Conservation (phyloP, 2,888 invertebrate species). For the Epicampocera succincta region DNA sequence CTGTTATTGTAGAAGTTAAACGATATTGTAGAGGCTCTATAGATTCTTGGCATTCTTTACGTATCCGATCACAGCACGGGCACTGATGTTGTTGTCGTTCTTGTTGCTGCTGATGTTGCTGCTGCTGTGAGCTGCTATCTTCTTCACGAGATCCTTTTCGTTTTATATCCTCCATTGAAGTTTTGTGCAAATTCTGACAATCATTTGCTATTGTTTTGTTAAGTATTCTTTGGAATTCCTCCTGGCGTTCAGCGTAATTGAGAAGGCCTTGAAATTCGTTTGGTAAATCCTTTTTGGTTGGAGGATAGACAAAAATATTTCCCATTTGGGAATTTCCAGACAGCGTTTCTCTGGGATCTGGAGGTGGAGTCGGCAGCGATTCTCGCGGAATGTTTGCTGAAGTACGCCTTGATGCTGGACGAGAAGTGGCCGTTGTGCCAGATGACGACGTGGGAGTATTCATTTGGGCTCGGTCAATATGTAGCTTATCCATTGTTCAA, state of each 20-base stretch:
- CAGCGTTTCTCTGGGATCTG: slow-evolving; percentile 73
- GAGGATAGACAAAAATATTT: slow-evolving; percentile 77
- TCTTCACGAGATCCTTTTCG: slow-evolving; percentile 52
- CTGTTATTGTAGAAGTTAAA: slow-evolving; percentile 83
- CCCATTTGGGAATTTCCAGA: slow-evolving; percentile 64
- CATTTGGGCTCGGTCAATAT: slow-evolving; percentile 53
- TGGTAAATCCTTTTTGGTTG: slow-evolving; percentile 72
- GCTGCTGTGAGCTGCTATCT: slow-evolving; percentile 69
- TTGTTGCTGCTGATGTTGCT: slow-evolving; percentile 63
- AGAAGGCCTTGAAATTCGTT: slow-evolving; percentile 74
- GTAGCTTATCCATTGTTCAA: slow-evolving; percentile 58
- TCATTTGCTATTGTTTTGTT: slow-evolving; percentile 75
- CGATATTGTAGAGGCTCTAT: slow-evolving; percentile 82
- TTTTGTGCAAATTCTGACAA: slow-evolving; percentile 68
- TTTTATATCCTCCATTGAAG: slow-evolving; percentile 32
- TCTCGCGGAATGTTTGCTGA: slow-evolving; percentile 72
- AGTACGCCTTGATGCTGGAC: slow-evolving; percentile 68
- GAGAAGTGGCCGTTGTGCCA: slow-evolving; percentile 58
- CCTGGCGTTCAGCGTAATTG: slow-evolving; percentile 74
- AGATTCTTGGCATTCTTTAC: slow-evolving; percentile 78
- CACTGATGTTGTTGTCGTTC: slow-evolving; percentile 73
- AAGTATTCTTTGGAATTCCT: slow-evolving; percentile 74
- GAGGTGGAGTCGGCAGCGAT: slow-evolving; percentile 76
- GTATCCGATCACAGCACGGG: slow-evolving; percentile 75
- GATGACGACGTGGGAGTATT: slow-evolving; percentile 67